A percentile compares a stretch with the other conserved stretches of the same genome.
phyloP scores from a whole-genome alignment of 2,797 vertebrate genomes.

The Gephyroberyx darwinii region DNA sequence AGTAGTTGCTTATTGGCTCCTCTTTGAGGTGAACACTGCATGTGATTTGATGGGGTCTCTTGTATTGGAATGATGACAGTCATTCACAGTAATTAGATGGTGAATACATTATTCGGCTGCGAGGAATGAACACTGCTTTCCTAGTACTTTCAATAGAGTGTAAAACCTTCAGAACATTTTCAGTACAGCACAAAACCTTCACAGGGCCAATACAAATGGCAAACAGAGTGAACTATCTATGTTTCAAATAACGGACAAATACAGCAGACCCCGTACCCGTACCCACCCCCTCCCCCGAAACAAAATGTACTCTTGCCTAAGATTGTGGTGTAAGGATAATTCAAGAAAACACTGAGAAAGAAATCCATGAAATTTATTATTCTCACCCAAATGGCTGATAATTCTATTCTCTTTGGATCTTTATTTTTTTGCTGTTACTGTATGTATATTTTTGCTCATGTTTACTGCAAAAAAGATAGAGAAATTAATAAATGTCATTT shows the following conservation, averaged over 20 bases:
- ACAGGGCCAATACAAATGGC: conserved; percentile 19
- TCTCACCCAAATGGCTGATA: conserved; percentile 55
- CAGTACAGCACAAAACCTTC: conserved; percentile 24
- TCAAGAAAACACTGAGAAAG: conserved; percentile 37
- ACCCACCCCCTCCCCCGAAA: conserved; percentile 15
- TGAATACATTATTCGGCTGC: conserved; percentile 1
- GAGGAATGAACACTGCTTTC: conserved; percentile 16
- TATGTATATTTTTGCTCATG: conserved; percentile 84
- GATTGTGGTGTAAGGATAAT: conserved; percentile 45
- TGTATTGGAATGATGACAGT: background rate
- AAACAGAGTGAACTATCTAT: conserved; percentile 27
- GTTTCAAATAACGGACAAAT: conserved; percentile 28
- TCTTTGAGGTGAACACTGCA: conserved; percentile 7
- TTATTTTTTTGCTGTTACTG: conserved; percentile 74
- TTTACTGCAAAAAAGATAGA: conserved; percentile 82
- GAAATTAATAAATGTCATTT: conserved; percentile 82
- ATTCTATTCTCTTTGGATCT: conserved; percentile 63
- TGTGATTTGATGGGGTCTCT: background rate
- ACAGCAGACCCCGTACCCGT: conserved; percentile 13
- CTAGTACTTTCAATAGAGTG: conserved; percentile 22
- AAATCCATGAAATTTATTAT: conserved; percentile 53
- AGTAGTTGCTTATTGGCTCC: background rate
- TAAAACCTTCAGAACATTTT: conserved; percentile 14
- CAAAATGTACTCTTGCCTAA: conserved; percentile 46
- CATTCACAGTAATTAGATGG: background rate